phyloP scores from a whole-genome alignment of 2,888 invertebrate species.

The Ophion ellenae region DNA sequence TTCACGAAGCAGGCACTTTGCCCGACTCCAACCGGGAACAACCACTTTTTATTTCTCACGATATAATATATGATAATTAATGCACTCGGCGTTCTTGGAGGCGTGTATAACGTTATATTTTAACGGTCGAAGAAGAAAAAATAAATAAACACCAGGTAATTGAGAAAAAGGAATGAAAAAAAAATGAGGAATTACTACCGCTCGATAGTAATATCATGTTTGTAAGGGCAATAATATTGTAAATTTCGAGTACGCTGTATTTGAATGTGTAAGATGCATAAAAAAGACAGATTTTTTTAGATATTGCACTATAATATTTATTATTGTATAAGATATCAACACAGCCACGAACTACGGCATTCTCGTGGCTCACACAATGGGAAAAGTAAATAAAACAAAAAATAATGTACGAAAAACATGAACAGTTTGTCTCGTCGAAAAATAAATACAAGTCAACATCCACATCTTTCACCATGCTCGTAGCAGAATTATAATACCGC shows the following conservation, averaged over 20 bases:
- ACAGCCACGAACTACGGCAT: constrained; percentile 70
- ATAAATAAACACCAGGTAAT: constrained; percentile 32
- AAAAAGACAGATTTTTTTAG: constrained; percentile 82
- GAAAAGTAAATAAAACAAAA: constrained; percentile 24
- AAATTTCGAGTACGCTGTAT: constrained; percentile 81
- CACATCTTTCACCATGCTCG: constrained; percentile 43
- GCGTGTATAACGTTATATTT: constrained; percentile 63
- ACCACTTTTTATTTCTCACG: constrained; percentile 59
- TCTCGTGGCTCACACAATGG: constrained; percentile 70
- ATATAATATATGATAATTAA: constrained; percentile 46
- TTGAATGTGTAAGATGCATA: constrained; percentile 81
- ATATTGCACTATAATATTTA: constrained; percentile 82
- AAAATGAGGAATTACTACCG: constrained; percentile 74
- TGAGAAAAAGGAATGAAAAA: constrained; percentile 53
- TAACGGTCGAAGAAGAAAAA: constrained; percentile 62
- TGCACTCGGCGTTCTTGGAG: constrained; percentile 63
- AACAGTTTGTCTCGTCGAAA: constrained; percentile 40
- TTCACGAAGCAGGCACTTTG: constrained; percentile 63
- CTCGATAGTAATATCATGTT: constrained; percentile 79
- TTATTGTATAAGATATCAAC: constrained; percentile 73
- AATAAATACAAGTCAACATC: constrained; percentile 42
- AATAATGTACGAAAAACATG: constrained; percentile 38
- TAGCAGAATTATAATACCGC: constrained; percentile 50
- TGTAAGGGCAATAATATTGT: constrained; percentile 82
- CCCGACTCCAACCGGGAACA: constrained; percentile 67